Base-by-base conservation (phyloP, 2,113 vertebrate species). In the Rhinichthys klamathensis region DNA sequence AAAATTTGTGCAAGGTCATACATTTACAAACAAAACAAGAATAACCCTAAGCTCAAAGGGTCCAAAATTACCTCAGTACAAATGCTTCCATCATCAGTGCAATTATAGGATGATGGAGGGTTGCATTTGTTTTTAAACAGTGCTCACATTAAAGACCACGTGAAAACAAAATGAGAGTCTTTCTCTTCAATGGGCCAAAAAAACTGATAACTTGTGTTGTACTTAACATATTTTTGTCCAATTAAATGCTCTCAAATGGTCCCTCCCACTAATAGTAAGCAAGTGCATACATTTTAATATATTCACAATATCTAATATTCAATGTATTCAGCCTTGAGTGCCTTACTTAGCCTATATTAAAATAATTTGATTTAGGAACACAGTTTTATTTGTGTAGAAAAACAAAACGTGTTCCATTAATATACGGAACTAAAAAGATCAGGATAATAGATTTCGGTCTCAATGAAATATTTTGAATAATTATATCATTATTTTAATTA, bases 1-100 rank as follows among this genome's bases (percentile, higher is more conserved):
- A 25, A 46, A 30, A 63, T 51, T 74, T 80, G 58, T 80, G 78
- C 58, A 46, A 63, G 78, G n/a, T 80, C 15, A 21, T 27, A 27
- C 51, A 77, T 80, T 63, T 63, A 80, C n/a, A 27, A n/a, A 58
- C 21, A 38, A 60, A 78, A 78, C 75, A 2, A 23, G 9, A 44
- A 44, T 15, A 25, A 23, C 38, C 23, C 4, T 56, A 23, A 56
- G 54, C 16, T 35, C 30, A 77, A 56, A 63, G 77, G 13, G 35
- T 63, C 7, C 11, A 27, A 61, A 80, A 80, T 27, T 15, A 46
- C 41, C 38, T 13, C n/a, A 63, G 60, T 13, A 11, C 25, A 25
- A 25, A 46, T 46, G 38, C 67, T 70, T 1, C 35, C 35, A n/a
- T n/a, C 67, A 23, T 73, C 38, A 2, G 11, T 11, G 46, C 46